Evolutionary conservation across 2,113 vertebrate genomes (phyloP).

Genomic region (Hydrochoerus hydrochaeris): DNA sequence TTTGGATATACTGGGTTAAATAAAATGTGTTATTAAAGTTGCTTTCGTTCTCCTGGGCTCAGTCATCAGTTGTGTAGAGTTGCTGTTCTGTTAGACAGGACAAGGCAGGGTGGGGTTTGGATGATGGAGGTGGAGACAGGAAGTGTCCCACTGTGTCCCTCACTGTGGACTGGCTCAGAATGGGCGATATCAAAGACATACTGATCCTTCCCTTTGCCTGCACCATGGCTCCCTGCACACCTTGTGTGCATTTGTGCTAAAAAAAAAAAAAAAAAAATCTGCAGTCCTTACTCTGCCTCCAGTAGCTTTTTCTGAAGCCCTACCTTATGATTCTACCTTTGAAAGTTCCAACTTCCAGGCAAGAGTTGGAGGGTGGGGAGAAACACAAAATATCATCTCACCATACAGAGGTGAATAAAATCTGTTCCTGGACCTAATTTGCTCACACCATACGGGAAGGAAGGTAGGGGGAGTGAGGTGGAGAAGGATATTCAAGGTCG

Average conservation of each 20-base stretch:
- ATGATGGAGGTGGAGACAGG: too few species aligned
- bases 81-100: background rate
- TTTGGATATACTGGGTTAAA: background rate
- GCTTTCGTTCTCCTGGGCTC: background rate
- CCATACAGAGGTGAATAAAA: background rate
- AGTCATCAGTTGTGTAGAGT: background rate
- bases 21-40: background rate
- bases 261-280: background rate
- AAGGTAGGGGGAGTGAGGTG: rapidly evolving
- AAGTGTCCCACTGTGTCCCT: rapidly evolving
- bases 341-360: background rate
- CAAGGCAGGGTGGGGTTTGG: background rate
- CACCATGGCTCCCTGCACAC: rapidly evolving
- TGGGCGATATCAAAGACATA: rapidly evolving
- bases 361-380: background rate
- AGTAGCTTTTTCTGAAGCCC: background rate
- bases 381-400: background rate
- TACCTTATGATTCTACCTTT: background rate
- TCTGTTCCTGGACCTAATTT: background rate
- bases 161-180: background rate
- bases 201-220: rapidly evolving
- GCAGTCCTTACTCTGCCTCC: background rate
- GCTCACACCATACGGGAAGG: background rate
- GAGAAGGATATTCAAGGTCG: background rate
- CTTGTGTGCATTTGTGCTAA: background rate